These are phyloP conservation scores for Pterobdella sp. DNA, from an alignment of 2,888 invertebrate species.

Conservation along the genomic window DNA sequence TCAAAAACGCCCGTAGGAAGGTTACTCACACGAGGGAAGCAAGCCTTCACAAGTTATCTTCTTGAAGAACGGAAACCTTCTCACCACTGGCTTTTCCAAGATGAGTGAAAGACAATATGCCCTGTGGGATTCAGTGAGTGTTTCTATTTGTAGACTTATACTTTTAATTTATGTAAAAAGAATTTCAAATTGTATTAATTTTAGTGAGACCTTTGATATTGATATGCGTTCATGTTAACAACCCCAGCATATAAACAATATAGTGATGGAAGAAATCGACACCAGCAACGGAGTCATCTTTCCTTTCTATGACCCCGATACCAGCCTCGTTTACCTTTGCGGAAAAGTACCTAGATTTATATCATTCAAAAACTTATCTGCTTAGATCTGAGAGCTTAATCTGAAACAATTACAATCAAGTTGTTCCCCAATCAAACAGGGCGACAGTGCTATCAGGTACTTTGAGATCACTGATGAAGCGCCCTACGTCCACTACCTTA, in stretches of 20 bases:
- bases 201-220: too few relatives aligned
- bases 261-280: constrained; percentile 52
- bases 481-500: constrained; percentile 84
- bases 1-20: constrained; percentile 60
- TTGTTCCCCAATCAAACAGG: constrained; percentile 54
- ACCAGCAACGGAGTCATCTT: constrained; percentile 67
- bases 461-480: constrained; percentile 84
- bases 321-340: constrained; percentile 69
- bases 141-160: not conserved
- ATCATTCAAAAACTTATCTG: not conserved
- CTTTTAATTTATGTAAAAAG: not conserved
- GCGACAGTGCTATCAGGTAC: constrained; percentile 88
- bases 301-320: constrained; percentile 85
- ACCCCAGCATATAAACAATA: constrained; percentile 37
- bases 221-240: too few relatives aligned
- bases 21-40: constrained; percentile 74
- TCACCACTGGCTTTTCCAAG: constrained; percentile 86
- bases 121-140: constrained; percentile 59
- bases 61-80: constrained; percentile 70
- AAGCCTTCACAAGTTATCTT: constrained; percentile 64
- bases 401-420: too few relatives aligned
- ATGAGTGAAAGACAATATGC: constrained; percentile 88
- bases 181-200: not conserved
- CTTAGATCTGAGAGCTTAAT: not conserved
- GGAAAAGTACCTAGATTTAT: constrained; percentile 58